Evolutionary conservation across 2,113 vertebrate species (phyloP).

Genomic region (Gadus chalcogrammus): DNA sequence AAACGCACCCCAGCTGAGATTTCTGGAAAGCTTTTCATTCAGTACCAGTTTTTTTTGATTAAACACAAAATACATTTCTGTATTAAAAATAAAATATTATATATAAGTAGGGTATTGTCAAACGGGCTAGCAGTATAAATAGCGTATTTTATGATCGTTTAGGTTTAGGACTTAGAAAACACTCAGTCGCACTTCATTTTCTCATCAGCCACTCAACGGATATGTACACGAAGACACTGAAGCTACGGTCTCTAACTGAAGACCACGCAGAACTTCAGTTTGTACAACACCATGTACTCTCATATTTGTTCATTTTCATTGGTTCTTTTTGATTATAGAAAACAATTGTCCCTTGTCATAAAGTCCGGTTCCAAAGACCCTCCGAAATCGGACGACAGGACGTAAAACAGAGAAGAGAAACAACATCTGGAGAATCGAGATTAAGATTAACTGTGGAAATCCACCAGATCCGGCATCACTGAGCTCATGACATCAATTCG

Average conservation of each 20-base stretch:
- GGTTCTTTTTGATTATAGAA: not conserved
- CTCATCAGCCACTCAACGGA: not conserved
- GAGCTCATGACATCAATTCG: constrained; percentile 29
- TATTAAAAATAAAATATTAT: constrained; percentile 50
- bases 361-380: too few species aligned
- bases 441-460: constrained; percentile 27
- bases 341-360: too few species aligned
- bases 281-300: constrained; percentile 4
- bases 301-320: constrained; percentile 3
- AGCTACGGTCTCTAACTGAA: constrained; percentile 38
- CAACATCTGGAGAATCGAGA: constrained; percentile 34
- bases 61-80: constrained; percentile 24
- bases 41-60: constrained; percentile 26
- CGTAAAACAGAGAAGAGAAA: too few species aligned
- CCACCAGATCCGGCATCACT: constrained; percentile 17
- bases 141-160: constrained; percentile 42
- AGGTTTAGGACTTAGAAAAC: constrained; percentile 2
- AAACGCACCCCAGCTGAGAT: too few species aligned
- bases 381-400: too few species aligned
- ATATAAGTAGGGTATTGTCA: constrained; percentile 50
- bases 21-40: not conserved
- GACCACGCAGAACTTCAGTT: constrained; percentile 30
- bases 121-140: constrained; percentile 52
- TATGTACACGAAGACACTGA: constrained; percentile 24
- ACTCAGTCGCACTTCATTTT: not conserved